Conservation (phyloP, 2,113 vertebrate genomes). For the Aplodontia rufa region DNA sequence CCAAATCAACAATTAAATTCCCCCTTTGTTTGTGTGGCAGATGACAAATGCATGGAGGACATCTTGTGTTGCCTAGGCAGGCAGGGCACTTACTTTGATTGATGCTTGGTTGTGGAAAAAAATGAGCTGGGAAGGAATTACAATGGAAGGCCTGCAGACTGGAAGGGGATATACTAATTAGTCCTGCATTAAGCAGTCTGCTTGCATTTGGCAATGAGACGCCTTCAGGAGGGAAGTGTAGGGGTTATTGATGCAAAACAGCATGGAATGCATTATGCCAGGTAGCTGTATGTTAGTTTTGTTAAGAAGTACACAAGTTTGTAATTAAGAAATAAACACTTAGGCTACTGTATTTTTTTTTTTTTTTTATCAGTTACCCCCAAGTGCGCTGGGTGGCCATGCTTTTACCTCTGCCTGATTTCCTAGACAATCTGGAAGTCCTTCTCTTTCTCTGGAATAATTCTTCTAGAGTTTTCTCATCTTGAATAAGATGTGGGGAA, state of each 20-base stretch:
- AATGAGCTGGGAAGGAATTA: slow-evolving; percentile 78
- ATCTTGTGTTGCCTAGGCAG: slow-evolving; percentile 80
- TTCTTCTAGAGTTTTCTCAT: not conserved
- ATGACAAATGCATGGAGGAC: slow-evolving; percentile 80
- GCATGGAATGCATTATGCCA: slow-evolving; percentile 69
- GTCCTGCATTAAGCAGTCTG: slow-evolving; percentile 79
- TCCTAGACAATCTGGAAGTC: not conserved
- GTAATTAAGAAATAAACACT: slow-evolving; percentile 67
- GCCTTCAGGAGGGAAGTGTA: slow-evolving; percentile 76
- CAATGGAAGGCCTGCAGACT: slow-evolving; percentile 72
- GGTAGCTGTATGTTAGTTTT: slow-evolving; percentile 68
- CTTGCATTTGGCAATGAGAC: slow-evolving; percentile 81
- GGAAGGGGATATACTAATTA: slow-evolving; percentile 79
- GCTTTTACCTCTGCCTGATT: not conserved
- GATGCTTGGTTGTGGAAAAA: slow-evolving; percentile 79
- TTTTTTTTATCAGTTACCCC: not conserved
- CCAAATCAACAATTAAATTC: slow-evolving; percentile 78
- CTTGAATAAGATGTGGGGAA: not conserved
- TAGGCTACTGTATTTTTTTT: slow-evolving; percentile 45
- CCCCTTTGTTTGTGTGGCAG: slow-evolving; percentile 80
- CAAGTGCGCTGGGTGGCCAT: not conserved
- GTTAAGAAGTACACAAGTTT: slow-evolving; percentile 70
- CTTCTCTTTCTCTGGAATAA: not conserved
- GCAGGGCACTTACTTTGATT: slow-evolving; percentile 82
- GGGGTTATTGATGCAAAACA: slow-evolving; percentile 77